These are phyloP conservation scores for Pteronura brasiliensis DNA, from an alignment of 2,113 vertebrate species.

Conservation along the genomic window DNA sequence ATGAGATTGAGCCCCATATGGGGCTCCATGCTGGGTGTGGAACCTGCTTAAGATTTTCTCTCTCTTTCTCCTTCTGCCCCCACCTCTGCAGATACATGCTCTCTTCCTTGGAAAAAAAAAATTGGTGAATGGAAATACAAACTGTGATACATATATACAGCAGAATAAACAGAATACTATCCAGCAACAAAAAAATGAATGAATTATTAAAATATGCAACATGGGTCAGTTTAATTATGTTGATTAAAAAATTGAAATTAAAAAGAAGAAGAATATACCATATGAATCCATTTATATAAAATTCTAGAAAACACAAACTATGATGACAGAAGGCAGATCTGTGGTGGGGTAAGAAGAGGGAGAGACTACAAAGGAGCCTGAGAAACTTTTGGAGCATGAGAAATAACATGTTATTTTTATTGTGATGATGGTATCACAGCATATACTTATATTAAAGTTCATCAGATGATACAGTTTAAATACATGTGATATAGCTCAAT, in stretches of 20 bases:
- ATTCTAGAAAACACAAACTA: neutral
- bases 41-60: neutral
- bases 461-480: neutral
- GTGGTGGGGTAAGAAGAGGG: neutral
- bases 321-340: neutral
- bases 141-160: neutral
- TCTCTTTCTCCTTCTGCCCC: neutral
- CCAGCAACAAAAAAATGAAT: neutral
- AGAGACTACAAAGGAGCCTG: neutral
- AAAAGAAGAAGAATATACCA: neutral
- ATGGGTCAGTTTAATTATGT: neutral
- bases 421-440: neutral
- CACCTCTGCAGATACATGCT: neutral
- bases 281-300: neutral
- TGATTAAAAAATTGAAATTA: neutral
- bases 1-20: neutral
- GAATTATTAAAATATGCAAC: neutral
- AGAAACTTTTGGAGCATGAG: neutral
- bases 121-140: neutral
- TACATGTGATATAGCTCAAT: neutral
- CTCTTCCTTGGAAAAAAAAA: neutral
- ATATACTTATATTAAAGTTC: neutral
- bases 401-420: neutral
- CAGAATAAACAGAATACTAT: neutral
- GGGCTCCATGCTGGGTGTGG: neutral